Percentiles rank a stretch among this genome's conserved stretches.
Evolutionary conservation across 2,888 invertebrate genomes (phyloP).

Genomic region (Volucella bombylans): DNA sequence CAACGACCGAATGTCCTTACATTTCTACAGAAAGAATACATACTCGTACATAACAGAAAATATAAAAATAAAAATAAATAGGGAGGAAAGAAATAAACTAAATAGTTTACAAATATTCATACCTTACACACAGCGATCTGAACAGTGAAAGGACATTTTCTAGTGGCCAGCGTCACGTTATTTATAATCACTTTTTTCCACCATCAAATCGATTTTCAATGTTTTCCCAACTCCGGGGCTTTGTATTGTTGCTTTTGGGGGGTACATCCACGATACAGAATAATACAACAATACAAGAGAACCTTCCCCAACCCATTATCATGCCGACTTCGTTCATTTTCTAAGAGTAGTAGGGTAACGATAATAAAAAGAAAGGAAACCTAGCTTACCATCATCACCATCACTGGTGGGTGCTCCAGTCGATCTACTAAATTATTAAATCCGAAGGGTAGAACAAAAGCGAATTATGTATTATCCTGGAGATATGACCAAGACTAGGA

Average conservation of each 20-base stretch:
- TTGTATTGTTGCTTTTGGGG: neutral
- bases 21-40: too few species aligned
- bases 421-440: slow-evolving; percentile 2
- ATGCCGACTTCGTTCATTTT: neutral
- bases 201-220: slow-evolving; percentile 28
- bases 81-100: neutral
- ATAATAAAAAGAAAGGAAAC: slow-evolving; percentile 22
- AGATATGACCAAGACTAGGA: slow-evolving; percentile 24
- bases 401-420: neutral
- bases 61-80: too few species aligned
- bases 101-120: neutral
- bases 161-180: neutral
- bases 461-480: slow-evolving; percentile 17
- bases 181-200: slow-evolving; percentile 19
- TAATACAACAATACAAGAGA: neutral
- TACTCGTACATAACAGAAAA: too few species aligned
- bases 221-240: neutral
- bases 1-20: too few species aligned
- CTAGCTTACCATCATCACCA: slow-evolving; percentile 15
- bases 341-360: slow-evolving; percentile 18
- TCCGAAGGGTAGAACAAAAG: neutral
- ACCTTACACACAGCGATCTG: slow-evolving; percentile 3
- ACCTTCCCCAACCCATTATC: neutral
- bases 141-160: slow-evolving; percentile 20
- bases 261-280: slow-evolving; percentile 7